A percentile compares a stretch with the other conserved stretches of the same genome.
These are phyloP conservation scores for Daktulosphaira vitifoliae DNA, from an alignment of 1,140 invertebrate species.

Conservation along the genomic window DNA sequence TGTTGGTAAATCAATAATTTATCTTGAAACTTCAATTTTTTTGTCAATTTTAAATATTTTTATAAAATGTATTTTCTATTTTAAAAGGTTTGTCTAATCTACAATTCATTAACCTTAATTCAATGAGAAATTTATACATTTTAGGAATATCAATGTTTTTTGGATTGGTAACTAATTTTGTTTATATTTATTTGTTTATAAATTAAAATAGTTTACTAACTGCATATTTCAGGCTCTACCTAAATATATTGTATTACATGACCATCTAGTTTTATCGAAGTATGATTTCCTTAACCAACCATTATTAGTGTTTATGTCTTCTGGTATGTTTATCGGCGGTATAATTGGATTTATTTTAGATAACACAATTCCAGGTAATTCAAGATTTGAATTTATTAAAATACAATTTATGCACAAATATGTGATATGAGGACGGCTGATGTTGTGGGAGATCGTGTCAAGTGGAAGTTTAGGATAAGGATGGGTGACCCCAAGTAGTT, in stretches of 20 bases:
- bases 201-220: neutral
- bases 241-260: neutral
- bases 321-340: conserved; percentile 7
- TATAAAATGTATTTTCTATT: too few relatives aligned
- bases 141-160: conserved; percentile 21
- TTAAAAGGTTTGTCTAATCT: conserved; percentile 9
- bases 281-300: neutral
- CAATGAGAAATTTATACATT: conserved; percentile 24
- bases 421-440: too few relatives aligned
- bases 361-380: conserved; percentile 23
- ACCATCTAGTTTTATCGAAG: neutral
- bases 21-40: neutral
- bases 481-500: too few relatives aligned
- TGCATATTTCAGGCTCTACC: conserved; percentile 1
- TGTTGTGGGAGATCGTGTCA: too few relatives aligned
- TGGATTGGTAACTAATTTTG: conserved; percentile 28
- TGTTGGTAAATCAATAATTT: conserved; percentile 10
- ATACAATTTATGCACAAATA: too few relatives aligned
- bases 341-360: conserved; percentile 15
- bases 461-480: too few relatives aligned
- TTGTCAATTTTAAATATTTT: too few relatives aligned
- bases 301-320: neutral
- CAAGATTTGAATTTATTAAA: too few relatives aligned
- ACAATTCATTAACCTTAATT: conserved; percentile 26
- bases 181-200: too few relatives aligned